phyloP scores from a whole-genome alignment of 2,888 invertebrate genomes.

The Parapristionchus giblindavisi region DNA sequence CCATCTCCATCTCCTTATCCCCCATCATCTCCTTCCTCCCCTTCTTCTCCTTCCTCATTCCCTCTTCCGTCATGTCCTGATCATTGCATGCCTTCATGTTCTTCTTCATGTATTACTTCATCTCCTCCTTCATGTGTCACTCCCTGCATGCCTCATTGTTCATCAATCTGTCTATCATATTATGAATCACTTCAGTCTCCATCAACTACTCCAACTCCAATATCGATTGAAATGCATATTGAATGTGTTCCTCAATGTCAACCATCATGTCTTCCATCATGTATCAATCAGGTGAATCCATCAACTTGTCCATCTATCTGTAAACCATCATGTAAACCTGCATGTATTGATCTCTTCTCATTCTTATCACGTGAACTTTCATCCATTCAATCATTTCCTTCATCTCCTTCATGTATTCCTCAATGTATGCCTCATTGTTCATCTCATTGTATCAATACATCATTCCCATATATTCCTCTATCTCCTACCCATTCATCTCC shows the following conservation, averaged over 20 bases:
- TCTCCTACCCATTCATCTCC: too few species aligned
- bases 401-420: not conserved
- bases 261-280: conserved; percentile 2
- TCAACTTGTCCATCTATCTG: conserved; percentile 50
- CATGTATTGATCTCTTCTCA: conserved; percentile 46
- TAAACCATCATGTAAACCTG: conserved; percentile 50
- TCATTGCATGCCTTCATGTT: not conserved
- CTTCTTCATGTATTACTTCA: not conserved
- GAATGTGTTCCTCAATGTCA: not conserved
- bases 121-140: conserved; percentile 47
- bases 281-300: conserved; percentile 3
- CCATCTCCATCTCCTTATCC: too few species aligned
- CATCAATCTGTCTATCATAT: conserved; percentile 45
- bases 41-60: not conserved
- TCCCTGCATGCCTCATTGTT: conserved; percentile 54
- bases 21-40: not conserved
- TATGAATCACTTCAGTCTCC: conserved; percentile 40
- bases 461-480: not conserved
- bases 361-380: too few species aligned
- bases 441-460: too few species aligned
- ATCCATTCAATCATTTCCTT: too few species aligned
- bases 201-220: not conserved
- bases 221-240: not conserved
- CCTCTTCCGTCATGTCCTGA: not conserved
- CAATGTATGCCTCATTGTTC: too few species aligned